phyloP scores from a whole-genome alignment of 2,888 invertebrate genomes.

The Lymantria dispar region DNA sequence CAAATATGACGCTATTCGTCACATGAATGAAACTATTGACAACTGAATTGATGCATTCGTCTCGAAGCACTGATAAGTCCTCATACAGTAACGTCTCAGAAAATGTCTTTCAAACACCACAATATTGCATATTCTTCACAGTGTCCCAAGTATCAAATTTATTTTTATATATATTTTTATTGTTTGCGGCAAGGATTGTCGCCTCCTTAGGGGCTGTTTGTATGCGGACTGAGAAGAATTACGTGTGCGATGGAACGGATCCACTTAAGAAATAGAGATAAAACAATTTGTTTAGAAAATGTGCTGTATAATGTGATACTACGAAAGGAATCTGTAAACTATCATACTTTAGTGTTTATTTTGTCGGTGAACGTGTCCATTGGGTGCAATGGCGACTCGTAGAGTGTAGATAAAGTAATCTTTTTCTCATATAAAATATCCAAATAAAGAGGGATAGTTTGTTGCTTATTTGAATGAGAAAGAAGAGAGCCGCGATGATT shows the following conservation, averaged over 20 bases:
- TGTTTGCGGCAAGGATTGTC: slow-evolving; percentile 77
- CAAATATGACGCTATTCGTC: slow-evolving; percentile 49
- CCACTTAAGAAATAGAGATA: slow-evolving; percentile 70
- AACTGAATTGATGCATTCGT: slow-evolving; percentile 33
- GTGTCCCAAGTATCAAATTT: slow-evolving; percentile 71
- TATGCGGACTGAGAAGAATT: slow-evolving; percentile 76
- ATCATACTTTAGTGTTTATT: slow-evolving; percentile 53
- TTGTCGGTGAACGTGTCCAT: slow-evolving; percentile 52
- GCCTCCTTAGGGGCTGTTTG: slow-evolving; percentile 77
- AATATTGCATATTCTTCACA: slow-evolving; percentile 63
- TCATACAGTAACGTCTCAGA: slow-evolving; percentile 23
- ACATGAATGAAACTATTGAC: slow-evolving; percentile 49
- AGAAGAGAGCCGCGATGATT: slow-evolving; percentile 29
- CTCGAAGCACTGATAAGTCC: slow-evolving; percentile 25
- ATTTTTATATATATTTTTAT: slow-evolving; percentile 80
- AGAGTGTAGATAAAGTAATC: slow-evolving; percentile 44
- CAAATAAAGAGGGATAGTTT: slow-evolving; percentile 29
- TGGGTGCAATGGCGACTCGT: slow-evolving; percentile 43
- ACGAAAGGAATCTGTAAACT: slow-evolving; percentile 54
- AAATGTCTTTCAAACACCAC: slow-evolving; percentile 33
- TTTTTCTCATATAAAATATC: slow-evolving; percentile 48
- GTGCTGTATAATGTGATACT: slow-evolving; percentile 56
- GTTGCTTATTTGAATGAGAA: slow-evolving; percentile 32
- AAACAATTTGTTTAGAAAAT: slow-evolving; percentile 77
- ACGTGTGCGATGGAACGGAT: slow-evolving; percentile 65